phyloP scores from a whole-genome alignment of 2,113 vertebrate genomes.

The Chloebia gouldiae region DNA sequence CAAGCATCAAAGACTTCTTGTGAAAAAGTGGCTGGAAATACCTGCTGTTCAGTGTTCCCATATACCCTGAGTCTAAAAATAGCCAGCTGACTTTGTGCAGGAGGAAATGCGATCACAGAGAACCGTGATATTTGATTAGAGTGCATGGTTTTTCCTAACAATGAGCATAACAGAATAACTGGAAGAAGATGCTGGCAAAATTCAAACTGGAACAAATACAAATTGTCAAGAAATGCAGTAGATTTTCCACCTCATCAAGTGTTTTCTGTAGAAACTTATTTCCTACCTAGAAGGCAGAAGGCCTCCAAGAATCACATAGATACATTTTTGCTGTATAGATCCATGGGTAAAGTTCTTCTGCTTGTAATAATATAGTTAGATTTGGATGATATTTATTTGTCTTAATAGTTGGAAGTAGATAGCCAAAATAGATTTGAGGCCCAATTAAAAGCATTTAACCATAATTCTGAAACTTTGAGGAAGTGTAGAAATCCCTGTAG shows the following conservation, averaged over 20 bases:
- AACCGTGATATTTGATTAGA: not conserved
- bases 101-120: constrained; percentile 10
- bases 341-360: not conserved
- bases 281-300: not conserved
- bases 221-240: not conserved
- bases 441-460: not conserved
- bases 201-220: not conserved
- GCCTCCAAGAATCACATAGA: not conserved
- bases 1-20: not conserved
- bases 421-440: not conserved
- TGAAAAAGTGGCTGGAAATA: constrained; percentile 30
- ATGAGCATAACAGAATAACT: not conserved
- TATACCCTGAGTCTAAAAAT: not conserved
- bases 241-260: not conserved
- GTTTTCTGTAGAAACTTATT: not conserved
- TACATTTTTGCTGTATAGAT: not conserved
- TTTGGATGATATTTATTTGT: not conserved
- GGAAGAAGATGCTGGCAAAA: not conserved
- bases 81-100: not conserved
- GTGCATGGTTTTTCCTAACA: not conserved
- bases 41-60: not conserved
- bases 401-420: not conserved
- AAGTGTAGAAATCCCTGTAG: not conserved
- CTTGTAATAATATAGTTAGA: not conserved
- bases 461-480: not conserved